Evolutionary conservation across 2,888 invertebrate genomes (phyloP).

Genomic region (Drosophila pseudotakahashii): DNA sequence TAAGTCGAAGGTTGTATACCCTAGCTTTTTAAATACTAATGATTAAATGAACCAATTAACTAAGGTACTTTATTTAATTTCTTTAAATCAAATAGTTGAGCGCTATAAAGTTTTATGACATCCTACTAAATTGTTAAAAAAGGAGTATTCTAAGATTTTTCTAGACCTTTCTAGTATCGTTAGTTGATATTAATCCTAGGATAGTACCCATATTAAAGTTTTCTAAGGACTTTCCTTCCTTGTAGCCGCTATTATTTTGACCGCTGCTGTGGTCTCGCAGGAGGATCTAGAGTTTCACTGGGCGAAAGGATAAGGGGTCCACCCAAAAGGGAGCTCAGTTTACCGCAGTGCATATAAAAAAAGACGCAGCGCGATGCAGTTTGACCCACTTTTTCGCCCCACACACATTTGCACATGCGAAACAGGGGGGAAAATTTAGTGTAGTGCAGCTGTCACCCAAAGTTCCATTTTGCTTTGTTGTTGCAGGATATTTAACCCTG

Average conservation of each 20-base stretch:
- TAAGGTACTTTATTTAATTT: too few relatives aligned
- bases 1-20: background rate
- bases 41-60: too few relatives aligned
- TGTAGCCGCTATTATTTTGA: too few relatives aligned
- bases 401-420: constrained; percentile 34
- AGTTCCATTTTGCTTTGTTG: constrained; percentile 14
- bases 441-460: constrained; percentile 58
- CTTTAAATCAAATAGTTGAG: too few relatives aligned
- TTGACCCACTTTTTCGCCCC: constrained; percentile 64
- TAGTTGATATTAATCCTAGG: too few relatives aligned
- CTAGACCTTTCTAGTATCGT: too few relatives aligned
- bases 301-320: constrained; percentile 3
- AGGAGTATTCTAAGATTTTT: too few relatives aligned
- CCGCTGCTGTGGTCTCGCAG: background rate
- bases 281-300: constrained; percentile 11
- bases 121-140: too few relatives aligned
- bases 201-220: too few relatives aligned
- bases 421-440: constrained; percentile 59
- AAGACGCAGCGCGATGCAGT: constrained; percentile 64
- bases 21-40: too few relatives aligned
- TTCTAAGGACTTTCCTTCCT: too few relatives aligned
- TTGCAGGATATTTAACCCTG: constrained; percentile 33
- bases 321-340: constrained; percentile 45
- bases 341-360: constrained; percentile 57
- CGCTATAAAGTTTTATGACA: too few relatives aligned